Evolutionary conservation across 2,888 invertebrate species (phyloP), one percentile per base, ranked within the genome.

Genomic region (Dolomedes plantarius): DNA sequence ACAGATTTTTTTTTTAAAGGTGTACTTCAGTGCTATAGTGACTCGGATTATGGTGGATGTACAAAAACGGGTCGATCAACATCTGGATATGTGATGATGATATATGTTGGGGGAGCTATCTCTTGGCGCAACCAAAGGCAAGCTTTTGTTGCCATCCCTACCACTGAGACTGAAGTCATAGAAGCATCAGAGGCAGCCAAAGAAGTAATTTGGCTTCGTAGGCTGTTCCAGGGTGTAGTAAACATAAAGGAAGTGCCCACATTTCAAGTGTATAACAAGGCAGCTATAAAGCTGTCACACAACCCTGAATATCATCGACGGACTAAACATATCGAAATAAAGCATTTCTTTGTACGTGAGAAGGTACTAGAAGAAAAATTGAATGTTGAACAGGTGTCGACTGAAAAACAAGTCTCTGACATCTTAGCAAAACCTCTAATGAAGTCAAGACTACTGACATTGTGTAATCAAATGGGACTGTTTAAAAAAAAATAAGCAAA

Each of bases 251-350:
- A 56, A 31, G 28, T 73, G 23, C 28, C 65, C 28, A 41, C 32
- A 19, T 11, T 80, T 29, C 46, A 29, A n/a, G 64, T 85, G 0
- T 90, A 89, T 76, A 89, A 89, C 62, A 87, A 86, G 41, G 87
- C 87, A 29, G 89, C 89, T 5, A 88, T 89, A 3, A 87, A 72
- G n/a, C 41, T 90, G 1, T 86, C 87, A 0, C 41, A 89, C 0
- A 89, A 90, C 65, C 87, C 89, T 7, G 89, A 88, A 28, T 78
- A 81, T 32, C 89, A 89, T 62, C 19, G 74, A 0, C 62, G 86
- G 29, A 88, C 89, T 0, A 90, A 90, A 67, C 90, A 90, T 69
- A 90, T 90, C 16, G 88, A 79, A 27, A 72, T 90, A 0, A 31
- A 88, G 27, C 88, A 88, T 67, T 89, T 89, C 68, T 89, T 76